Evolutionary conservation across 2,797 vertebrate genomes (phyloP).

Genomic region (Rhabdophis nuchalis): DNA sequence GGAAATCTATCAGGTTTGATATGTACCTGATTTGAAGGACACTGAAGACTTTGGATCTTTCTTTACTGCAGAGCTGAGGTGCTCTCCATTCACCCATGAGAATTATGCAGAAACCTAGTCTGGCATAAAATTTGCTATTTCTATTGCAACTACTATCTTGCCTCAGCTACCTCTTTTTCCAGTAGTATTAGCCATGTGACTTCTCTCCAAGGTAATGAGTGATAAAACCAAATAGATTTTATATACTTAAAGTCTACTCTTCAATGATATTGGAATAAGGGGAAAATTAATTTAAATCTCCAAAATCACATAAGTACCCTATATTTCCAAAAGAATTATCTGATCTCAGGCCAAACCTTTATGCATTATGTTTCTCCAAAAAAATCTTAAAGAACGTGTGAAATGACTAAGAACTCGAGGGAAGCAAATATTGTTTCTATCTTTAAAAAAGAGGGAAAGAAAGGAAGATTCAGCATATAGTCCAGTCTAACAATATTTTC

Average conservation of each 20-base stretch:
- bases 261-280: neutral
- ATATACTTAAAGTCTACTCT: neutral
- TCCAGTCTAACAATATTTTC: neutral
- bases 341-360: neutral
- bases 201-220: neutral
- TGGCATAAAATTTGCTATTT: neutral
- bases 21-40: neutral
- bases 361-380: neutral
- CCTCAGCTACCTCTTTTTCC: neutral
- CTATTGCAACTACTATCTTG: neutral
- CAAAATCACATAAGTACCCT: neutral
- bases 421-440: neutral
- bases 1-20: neutral
- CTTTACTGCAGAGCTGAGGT: neutral
- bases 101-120: neutral
- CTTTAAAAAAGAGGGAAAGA: neutral
- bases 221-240: neutral
- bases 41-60: neutral
- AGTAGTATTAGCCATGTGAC: neutral
- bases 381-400: neutral
- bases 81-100: neutral
- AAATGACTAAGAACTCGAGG: neutral
- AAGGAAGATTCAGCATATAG: neutral
- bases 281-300: neutral
- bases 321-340: neutral